Conservation (phyloP, 2,888 invertebrate species). For the Automeris io region DNA sequence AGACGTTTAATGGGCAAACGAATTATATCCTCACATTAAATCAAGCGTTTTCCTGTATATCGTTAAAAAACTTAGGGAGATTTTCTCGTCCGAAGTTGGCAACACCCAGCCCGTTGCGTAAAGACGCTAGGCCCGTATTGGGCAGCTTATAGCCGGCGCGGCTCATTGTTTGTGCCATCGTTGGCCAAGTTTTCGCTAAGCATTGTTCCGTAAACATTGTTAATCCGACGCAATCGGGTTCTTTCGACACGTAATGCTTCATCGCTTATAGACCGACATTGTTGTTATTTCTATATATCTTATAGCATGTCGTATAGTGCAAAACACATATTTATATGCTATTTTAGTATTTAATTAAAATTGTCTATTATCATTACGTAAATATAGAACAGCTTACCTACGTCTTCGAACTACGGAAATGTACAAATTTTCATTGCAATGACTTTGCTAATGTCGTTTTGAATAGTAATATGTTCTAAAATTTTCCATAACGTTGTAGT, state of each 20-base stretch:
- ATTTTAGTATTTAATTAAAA: not conserved
- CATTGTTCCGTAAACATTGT: slow-evolving; percentile 5
- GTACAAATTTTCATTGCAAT: too few relatives aligned
- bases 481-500: too few relatives aligned
- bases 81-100: too few relatives aligned
- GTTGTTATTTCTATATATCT: too few relatives aligned
- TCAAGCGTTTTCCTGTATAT: too few relatives aligned
- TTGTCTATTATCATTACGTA: not conserved
- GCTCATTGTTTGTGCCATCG: slow-evolving; percentile 6
- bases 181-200: slow-evolving; percentile 4
- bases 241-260: not conserved
- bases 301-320: not conserved
- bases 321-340: not conserved
- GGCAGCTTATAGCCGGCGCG: not conserved
- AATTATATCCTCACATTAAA: too few relatives aligned
- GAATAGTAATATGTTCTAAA: too few relatives aligned
- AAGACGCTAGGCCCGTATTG: slow-evolving; percentile 1
- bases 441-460: too few relatives aligned
- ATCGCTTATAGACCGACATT: not conserved
- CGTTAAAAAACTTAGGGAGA: too few relatives aligned
- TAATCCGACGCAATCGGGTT: not conserved
- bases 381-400: not conserved
- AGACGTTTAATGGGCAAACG: too few relatives aligned
- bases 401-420: not conserved
- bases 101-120: not conserved